Evolutionary conservation across 1,140 invertebrate species (phyloP), one percentile per base, ranked within the genome.

Genomic region (Theocolax elegans): DNA sequence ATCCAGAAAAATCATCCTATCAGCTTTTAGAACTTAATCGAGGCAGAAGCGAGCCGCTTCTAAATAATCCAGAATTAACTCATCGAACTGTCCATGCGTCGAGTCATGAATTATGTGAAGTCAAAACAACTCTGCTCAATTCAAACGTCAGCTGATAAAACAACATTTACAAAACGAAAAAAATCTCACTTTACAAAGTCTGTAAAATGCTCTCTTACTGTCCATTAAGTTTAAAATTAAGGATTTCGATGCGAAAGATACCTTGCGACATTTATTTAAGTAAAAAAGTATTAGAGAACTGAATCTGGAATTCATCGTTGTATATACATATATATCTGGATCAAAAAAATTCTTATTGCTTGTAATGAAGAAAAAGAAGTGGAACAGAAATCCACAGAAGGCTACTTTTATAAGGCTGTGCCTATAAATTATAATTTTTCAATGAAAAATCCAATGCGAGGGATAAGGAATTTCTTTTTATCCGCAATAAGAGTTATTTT

Each of bases 91-190:
- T 73, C 15, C 80, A 81, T 40, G 64, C 80, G 8, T 81, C 82
- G 3, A 79, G 75, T 21, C 81, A 85, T 3, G 84, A 86, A 27
- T 74, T 84, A 0, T 80, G 70, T 12, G 83, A 86, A 71, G 84
- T 86, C 2, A 83, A 82, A 19, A 83, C 80, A 8, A 85, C 81
- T 6, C 54, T 86, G 2, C 64, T 85, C n/a, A 81, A 85, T 4
- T 80, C 79, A 0, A 82, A 78, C 13, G 83, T 76, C 15, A 85
- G 82, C 71, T 85, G 77, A 81, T 76, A 71, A 60, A 21, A 17
- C 13, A 23, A n/a, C n/a, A n/a, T n/a, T n/a, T n/a, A n/a, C n/a
- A n/a, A n/a, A n/a, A n/a, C n/a, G 17, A 6, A 56, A 15, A 51
- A 44, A 59, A 15, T 15, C 35, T 60, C n/a, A n/a, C 9, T 46